phyloP scores from a whole-genome alignment of 2,888 invertebrate species.

The Stenolophus ochropezus region DNA sequence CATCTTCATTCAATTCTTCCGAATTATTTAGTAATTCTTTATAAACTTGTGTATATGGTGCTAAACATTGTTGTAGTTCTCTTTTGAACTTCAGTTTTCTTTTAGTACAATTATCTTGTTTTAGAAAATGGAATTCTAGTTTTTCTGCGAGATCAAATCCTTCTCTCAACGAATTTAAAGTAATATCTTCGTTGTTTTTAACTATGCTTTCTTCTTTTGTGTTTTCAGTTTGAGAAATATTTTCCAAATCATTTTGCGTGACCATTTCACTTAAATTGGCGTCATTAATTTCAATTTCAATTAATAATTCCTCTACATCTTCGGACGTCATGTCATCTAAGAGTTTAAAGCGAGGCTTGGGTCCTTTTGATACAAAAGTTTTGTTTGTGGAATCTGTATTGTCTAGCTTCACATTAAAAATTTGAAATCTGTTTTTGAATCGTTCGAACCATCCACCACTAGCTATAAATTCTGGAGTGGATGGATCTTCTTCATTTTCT shows the following conservation, averaged over 20 bases:
- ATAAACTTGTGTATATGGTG: neutral
- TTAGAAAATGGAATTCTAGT: neutral
- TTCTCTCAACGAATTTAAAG: neutral
- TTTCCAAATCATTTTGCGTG: neutral
- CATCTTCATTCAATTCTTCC: neutral
- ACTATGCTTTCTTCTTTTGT: neutral
- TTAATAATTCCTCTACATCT: slow-evolving; percentile 1
- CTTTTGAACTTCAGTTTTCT: neutral
- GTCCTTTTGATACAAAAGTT: neutral
- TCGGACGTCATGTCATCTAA: slow-evolving; percentile 1
- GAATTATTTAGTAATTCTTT: slow-evolving; percentile 13
- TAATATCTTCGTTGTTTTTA: neutral
- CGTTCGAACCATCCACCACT: slow-evolving; percentile 64
- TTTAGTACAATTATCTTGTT: neutral
- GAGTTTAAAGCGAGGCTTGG: neutral
- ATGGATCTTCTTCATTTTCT: neutral
- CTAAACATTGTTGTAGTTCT: neutral
- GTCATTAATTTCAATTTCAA: neutral
- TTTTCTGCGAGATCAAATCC: neutral
- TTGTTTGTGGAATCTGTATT: neutral
- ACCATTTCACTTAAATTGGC: slow-evolving; percentile 7
- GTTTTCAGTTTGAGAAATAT: neutral
- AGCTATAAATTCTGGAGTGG: slow-evolving; percentile 60
- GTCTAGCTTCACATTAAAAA: slow-evolving; percentile 62
- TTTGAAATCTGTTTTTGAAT: slow-evolving; percentile 55